Evolutionary conservation across 2,113 vertebrate genomes (phyloP), one percentile per base, ranked within the genome.

Genomic region (Pogonocichla stellata): DNA sequence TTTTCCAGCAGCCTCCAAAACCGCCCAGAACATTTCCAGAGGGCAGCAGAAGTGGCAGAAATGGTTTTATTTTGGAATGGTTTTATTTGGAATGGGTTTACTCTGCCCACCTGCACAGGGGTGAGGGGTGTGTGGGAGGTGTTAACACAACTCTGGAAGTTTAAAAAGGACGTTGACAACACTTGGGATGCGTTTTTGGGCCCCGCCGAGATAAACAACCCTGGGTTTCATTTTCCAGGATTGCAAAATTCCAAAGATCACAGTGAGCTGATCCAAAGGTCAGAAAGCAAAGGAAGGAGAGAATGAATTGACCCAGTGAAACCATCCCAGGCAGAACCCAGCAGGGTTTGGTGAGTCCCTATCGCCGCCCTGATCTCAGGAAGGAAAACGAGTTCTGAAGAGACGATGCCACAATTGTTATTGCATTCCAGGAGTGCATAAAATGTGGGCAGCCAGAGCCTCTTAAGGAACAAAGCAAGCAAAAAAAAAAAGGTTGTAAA

Each of bases 401-500:
- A 95, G 92, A 93, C 56, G 95, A 96, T 96, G 96, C 94, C 95
- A 94, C 94, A 96, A 80, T 40, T 94, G 92, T 88, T 96, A 90
- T 53, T 93, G 67, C 82, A 80, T 86, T 97, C 95, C 92, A 95
- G 79, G 56, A 96, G 85, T 20, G 71, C 93, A 96, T 93, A 95
- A 95, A 96, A 83, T 94, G 95, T 91, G 95, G 96, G 95, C 5
- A 97, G 94, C 81, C 93, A 96, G 90, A 97, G 79, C 80, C 95
- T 95, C 90, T 97, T 86, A 96, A 95, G 93, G 88, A 96, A 91
- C 75, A 94, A 94, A 94, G 93, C 54, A 60, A 80, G 81, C 14
- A 45, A 75, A 92, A 88, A 75, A 93, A 67, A 90, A 86, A 91
- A 75, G 73, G 78, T 33, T 93, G 92, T 91, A 96, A 96, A 91